Conservation (phyloP, 2,113 vertebrate species). For the Thymallus thymallus region DNA sequence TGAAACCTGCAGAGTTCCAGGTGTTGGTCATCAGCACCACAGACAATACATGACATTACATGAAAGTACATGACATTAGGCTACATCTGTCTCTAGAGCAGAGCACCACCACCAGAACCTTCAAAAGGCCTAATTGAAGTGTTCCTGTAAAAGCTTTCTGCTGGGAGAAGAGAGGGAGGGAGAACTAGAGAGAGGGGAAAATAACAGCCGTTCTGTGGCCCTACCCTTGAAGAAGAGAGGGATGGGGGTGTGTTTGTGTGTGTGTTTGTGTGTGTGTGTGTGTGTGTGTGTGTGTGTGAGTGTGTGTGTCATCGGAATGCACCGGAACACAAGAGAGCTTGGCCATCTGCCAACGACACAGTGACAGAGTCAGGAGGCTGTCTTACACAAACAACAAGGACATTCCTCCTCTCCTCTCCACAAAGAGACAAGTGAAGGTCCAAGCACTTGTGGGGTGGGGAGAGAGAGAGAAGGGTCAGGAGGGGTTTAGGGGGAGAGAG, state of each 20-base stretch:
- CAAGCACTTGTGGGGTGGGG: slow-evolving; percentile 6
- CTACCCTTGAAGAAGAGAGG: background rate
- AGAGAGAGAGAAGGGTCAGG: background rate
- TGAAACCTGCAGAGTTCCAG: slow-evolving; percentile 46
- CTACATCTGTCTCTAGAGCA: background rate
- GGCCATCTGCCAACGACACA: slow-evolving; percentile 34
- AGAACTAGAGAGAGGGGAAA: slow-evolving; percentile 8
- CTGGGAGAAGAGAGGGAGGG: background rate
- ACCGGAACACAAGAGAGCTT: slow-evolving; percentile 10
- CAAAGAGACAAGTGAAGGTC: slow-evolving; percentile 23
- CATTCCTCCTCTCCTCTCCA: slow-evolving; percentile 50
- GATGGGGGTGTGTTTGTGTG: slow-evolving; percentile 11
- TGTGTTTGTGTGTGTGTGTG: slow-evolving; percentile 11
- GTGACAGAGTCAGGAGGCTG: slow-evolving; percentile 43
- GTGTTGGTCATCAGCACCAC: slow-evolving; percentile 45
- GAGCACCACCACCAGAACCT: background rate
- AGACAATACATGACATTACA: too few species aligned
- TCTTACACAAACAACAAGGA: slow-evolving; percentile 49
- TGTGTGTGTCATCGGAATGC: slow-evolving; percentile 31
- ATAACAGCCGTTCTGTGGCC: slow-evolving; percentile 1
- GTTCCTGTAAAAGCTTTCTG: background rate
- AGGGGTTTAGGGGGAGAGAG: too few species aligned
- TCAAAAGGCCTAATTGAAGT: background rate
- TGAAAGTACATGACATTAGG: slow-evolving; percentile 24
- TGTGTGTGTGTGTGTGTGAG: slow-evolving; percentile 23